Evolutionary conservation across 2,113 vertebrate species (phyloP), one percentile per base, ranked within the genome.

Genomic region (Scartelaos histophorus): DNA sequence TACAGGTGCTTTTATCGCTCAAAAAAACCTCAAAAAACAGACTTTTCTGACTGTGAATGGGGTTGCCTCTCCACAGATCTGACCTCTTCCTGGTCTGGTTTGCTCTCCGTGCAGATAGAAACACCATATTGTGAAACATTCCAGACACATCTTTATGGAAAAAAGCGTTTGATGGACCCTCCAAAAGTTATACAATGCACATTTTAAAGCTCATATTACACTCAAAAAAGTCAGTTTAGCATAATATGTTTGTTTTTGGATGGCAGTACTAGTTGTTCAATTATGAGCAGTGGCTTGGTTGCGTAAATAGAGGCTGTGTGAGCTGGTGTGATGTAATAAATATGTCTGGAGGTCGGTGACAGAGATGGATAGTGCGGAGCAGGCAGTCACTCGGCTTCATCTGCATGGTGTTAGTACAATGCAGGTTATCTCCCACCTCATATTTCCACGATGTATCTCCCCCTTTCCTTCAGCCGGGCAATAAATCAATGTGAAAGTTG

Each of bases 261-360:
- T 82, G 69, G 5, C 11, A 58, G 57, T 74, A 82, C 80, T 74
- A 77, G 68, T 69, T 65, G 12, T 82, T 88, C 83, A 85, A 79
- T 88, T 76, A 83, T 67, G 49, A 49, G 64, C 75, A 67, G 70
- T 60, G 35, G 69, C 54, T 78, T 62, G 54, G 62, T 45, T 71
- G 81, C 82, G 87, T 84, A 79, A 89, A 88, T 71, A 79, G 35
- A 69, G 73, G 56, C 35, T n/a, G 51, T 9, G 66, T 3, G 1
- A 15, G 71, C 78, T 75, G 81, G 73, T 85, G 66, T 56, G 69
- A 81, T 83, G 78, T 34, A 81, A 88, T 86, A 62, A 85, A 83
- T 79, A 81, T 35, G 16, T 87, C 73, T 83, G 70, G 51, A 71
- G 83, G 72, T 69, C 57, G 70, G 73, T 74, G 78, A 75, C 73